Base-by-base conservation (phyloP, 2,888 invertebrate genomes). In the Brenthis ino region DNA sequence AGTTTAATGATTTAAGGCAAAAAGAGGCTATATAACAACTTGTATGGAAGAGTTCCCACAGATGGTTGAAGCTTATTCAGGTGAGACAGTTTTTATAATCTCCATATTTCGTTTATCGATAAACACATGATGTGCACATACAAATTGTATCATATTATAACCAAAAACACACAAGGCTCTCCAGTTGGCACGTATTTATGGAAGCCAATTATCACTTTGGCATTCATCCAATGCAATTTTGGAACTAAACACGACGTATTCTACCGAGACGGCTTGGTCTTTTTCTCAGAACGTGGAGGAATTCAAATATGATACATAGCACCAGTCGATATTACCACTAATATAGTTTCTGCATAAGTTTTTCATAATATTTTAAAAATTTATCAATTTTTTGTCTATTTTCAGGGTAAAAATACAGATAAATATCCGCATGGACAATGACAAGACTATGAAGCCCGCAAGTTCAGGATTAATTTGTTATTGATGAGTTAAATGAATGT, bases 191-290 rank as follows among this genome's bases (percentile, higher is more conserved):
- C 75, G 76, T 76, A 76, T 76, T 77, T 77, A 77, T 76, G 71
- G 74, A 73, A 72, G 72, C 74, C 77, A 77, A 77, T 77, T 77
- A 77, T 77, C 74, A 76, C 75, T 65, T 74, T 77, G 77, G 77
- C 77, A 72, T 69, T 51, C 64, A 69, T 76, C 76, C 77, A 77
- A 75, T 73, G 72, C 74, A 75, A 75, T 75, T 76, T 76, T 72
- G 71, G 72, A 72, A 72, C 75, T 72, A 77, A 76, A 76, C 76
- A 76, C 72, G 71, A 71, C 72, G 68, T 71, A 75, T 73, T 74
- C 74, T 65, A 70, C 70, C 70, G 73, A 72, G 74, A 72, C 72
- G 65, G 69, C 71, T 57, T 67, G 71, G 64, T 70, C 67, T 76
- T 75, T 76, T 74, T 72, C 63, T 63, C 63, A 54, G 53, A 20